A percentile compares a stretch with the other conserved stretches of the same genome.
These are phyloP conservation scores for Melitaea athalia DNA, from an alignment of 2,888 invertebrate species.

Conservation along the genomic window DNA sequence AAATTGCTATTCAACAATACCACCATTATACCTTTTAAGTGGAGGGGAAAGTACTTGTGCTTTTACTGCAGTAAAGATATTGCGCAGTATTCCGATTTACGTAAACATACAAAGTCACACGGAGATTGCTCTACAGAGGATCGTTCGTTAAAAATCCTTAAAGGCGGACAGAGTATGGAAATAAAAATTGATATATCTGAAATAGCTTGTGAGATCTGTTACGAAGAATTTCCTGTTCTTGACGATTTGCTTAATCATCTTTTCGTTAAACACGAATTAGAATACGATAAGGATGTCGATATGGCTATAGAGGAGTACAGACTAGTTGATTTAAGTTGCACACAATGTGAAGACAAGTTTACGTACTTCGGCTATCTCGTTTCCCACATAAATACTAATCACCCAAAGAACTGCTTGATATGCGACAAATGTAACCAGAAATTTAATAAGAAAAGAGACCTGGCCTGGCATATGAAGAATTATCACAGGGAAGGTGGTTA, in stretches of 20 bases:
- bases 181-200: constrained; percentile 73
- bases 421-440: constrained; percentile 73
- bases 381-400: constrained; percentile 68
- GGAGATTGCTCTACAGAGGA: constrained; percentile 67
- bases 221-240: constrained; percentile 51
- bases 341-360: constrained; percentile 65
- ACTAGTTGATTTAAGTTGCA: constrained; percentile 62
- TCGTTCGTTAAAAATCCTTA: constrained; percentile 69
- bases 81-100: constrained; percentile 59
- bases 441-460: constrained; percentile 70
- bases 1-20: constrained; percentile 75
- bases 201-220: constrained; percentile 65
- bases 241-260: constrained; percentile 64
- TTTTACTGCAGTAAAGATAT: constrained; percentile 74
- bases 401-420: constrained; percentile 72
- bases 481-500: constrained; percentile 75
- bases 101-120: constrained; percentile 67
- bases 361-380: constrained; percentile 72
- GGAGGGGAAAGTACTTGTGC: constrained; percentile 75
- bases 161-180: constrained; percentile 75
- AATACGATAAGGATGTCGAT: constrained; percentile 65
- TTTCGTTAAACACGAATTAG: constrained; percentile 58
- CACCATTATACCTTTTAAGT: constrained; percentile 73
- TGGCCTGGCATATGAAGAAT: constrained; percentile 74
- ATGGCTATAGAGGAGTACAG: constrained; percentile 74